Evolutionary conservation across 2,113 vertebrate genomes (phyloP).

Genomic region (Heptranchias perlo): DNA sequence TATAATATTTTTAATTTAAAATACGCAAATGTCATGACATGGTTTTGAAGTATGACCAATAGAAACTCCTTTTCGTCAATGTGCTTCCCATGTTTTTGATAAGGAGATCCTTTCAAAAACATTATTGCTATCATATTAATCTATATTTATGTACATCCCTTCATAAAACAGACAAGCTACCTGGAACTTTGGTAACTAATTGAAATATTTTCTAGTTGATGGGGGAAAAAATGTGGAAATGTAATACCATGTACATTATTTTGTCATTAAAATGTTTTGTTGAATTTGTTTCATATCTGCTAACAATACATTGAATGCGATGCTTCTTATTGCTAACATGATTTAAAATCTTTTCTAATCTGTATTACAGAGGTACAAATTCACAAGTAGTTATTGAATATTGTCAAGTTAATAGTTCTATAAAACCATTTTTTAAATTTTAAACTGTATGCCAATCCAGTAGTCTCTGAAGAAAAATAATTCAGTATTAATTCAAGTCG

Average conservation of each 20-base stretch:
- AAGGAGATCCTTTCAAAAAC: background rate
- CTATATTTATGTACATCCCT: background rate
- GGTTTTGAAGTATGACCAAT: background rate
- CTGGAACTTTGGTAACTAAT: background rate
- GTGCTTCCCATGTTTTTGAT: background rate
- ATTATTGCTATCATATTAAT: background rate
- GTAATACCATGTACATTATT: background rate
- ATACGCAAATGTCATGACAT: background rate
- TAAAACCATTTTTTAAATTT: background rate
- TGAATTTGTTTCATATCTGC: background rate
- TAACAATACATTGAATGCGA: background rate
- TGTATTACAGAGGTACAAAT: background rate
- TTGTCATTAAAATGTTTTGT: slow-evolving; percentile 19
- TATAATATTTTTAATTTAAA: background rate
- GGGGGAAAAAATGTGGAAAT: background rate
- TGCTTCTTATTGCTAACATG: background rate
- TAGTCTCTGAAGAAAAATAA: slow-evolving; percentile 19
- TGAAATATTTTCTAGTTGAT: background rate
- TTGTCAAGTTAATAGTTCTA: slow-evolving; percentile 14
- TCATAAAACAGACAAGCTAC: background rate
- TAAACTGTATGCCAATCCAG: background rate
- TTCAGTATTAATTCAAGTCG: background rate
- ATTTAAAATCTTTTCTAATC: background rate
- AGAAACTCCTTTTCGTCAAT: background rate
- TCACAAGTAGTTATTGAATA: background rate